These are phyloP conservation scores for Mylabris sibirica DNA, from an alignment of 2,888 invertebrate species.

Conservation along the genomic window DNA sequence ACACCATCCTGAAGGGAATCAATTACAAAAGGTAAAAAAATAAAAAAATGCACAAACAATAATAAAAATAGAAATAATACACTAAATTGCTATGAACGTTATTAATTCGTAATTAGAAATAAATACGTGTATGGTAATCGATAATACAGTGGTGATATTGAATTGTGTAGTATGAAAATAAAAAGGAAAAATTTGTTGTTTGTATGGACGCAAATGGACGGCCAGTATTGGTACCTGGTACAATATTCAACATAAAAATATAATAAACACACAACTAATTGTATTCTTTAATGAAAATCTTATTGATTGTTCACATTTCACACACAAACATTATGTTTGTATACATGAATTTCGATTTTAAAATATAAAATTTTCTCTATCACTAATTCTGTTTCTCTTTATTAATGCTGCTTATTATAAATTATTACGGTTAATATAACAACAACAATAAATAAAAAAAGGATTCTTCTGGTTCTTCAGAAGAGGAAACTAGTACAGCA, in stretches of 20 bases:
- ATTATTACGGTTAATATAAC: background rate
- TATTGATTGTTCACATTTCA: slow-evolving; percentile 46
- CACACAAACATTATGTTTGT: slow-evolving; percentile 39
- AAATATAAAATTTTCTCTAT: background rate
- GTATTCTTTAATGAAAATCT: slow-evolving; percentile 44
- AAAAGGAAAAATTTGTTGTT: background rate
- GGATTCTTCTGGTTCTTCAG: slow-evolving; percentile 63
- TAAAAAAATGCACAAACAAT: background rate
- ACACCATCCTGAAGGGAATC: slow-evolving; percentile 33
- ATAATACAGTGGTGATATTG: background rate
- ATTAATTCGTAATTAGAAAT: background rate
- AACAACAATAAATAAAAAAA: slow-evolving; percentile 37
- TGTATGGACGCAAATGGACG: background rate
- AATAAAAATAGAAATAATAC: background rate
- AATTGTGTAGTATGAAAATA: background rate
- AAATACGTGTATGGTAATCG: background rate
- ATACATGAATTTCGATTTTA: background rate
- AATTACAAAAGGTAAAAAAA: slow-evolving; percentile 49
- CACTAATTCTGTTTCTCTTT: slow-evolving; percentile 23
- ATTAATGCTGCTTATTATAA: slow-evolving; percentile 45
- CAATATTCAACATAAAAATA: slow-evolving; percentile 38
- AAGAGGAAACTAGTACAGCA: slow-evolving; percentile 59
- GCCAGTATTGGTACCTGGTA: slow-evolving; percentile 42
- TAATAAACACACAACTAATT: slow-evolving; percentile 29
- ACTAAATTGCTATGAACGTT: background rate